Evolutionary conservation across 2,888 invertebrate genomes (phyloP).

Genomic region (Elysia crispata): DNA sequence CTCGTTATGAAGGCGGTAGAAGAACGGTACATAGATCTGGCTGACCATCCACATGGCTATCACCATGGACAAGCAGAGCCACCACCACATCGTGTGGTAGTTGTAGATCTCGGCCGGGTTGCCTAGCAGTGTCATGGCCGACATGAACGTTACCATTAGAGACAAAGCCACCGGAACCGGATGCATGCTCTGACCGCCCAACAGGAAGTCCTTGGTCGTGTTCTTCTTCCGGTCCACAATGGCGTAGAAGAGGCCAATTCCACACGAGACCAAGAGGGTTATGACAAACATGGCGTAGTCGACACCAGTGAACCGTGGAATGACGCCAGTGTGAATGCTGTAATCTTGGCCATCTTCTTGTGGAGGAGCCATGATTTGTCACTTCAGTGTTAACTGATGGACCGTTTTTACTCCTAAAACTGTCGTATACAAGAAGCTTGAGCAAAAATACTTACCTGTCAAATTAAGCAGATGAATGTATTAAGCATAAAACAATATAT

Average conservation of each 20-base stretch:
- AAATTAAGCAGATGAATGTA: no score
- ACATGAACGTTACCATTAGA: constrained; percentile 68
- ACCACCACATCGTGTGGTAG: constrained; percentile 58
- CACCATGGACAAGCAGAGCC: constrained; percentile 53
- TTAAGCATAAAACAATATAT: no score
- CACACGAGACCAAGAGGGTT: constrained; percentile 52
- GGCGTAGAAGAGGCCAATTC: constrained; percentile 76
- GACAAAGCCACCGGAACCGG: constrained; percentile 74
- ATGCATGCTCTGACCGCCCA: constrained; percentile 70
- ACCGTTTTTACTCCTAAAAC: no score
- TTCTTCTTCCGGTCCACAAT: constrained; percentile 80
- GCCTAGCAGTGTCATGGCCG: constrained; percentile 59
- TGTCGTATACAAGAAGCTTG: no score
- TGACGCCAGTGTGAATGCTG: constrained; percentile 52
- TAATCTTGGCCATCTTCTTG: constrained; percentile 12
- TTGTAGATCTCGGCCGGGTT: constrained; percentile 61
- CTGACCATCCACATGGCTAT: constrained; percentile 58
- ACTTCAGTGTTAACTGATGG: no score
- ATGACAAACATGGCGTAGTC: constrained; percentile 57
- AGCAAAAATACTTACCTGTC: no score
- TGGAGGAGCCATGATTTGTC: no score
- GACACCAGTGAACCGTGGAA: constrained; percentile 44
- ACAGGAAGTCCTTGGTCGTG: constrained; percentile 77
- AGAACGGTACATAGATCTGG: constrained; percentile 54
- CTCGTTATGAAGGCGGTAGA: constrained; percentile 53